Conservation (phyloP, 2,888 invertebrate species). For the Rapana venosa region DNA sequence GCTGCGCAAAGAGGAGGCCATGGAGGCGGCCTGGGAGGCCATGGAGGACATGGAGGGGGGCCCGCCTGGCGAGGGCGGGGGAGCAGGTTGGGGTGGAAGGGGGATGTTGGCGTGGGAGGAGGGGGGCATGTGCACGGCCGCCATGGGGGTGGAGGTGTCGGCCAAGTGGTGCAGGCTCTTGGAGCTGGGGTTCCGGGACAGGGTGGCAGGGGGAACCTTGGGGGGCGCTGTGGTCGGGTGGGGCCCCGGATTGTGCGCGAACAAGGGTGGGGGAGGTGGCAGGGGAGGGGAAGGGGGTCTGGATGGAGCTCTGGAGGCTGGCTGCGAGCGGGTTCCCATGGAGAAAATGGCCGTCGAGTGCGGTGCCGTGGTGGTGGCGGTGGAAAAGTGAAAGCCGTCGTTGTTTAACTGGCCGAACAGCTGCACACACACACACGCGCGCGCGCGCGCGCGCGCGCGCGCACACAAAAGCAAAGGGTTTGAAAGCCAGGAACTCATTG, state of each 20-base stretch:
- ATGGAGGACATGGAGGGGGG: background rate
- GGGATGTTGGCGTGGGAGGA: background rate
- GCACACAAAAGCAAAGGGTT: too few species aligned
- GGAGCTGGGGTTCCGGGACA: conserved; percentile 20
- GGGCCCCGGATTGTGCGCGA: background rate
- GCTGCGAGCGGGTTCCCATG: conserved; percentile 21
- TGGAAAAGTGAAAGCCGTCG: conserved; percentile 5
- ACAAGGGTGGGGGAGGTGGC: background rate
- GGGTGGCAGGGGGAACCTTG: conserved; percentile 10
- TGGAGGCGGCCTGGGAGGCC: background rate
- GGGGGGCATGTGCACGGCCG: background rate
- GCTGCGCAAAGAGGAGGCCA: conserved; percentile 25
- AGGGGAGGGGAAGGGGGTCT: conserved; percentile 28
- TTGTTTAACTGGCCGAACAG: background rate
- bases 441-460: too few species aligned
- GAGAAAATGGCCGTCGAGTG: background rate
- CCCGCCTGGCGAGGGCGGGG: background rate
- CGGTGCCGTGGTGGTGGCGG: background rate
- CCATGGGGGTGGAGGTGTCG: background rate
- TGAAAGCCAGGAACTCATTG: too few species aligned
- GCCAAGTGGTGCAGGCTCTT: background rate
- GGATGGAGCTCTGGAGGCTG: conserved; percentile 27
- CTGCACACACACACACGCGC: background rate
- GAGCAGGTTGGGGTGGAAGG: background rate
- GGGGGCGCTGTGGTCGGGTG: background rate